These are phyloP conservation scores for Addax nasomaculatus DNA, from an alignment of 2,113 vertebrate species.

Conservation along the genomic window DNA sequence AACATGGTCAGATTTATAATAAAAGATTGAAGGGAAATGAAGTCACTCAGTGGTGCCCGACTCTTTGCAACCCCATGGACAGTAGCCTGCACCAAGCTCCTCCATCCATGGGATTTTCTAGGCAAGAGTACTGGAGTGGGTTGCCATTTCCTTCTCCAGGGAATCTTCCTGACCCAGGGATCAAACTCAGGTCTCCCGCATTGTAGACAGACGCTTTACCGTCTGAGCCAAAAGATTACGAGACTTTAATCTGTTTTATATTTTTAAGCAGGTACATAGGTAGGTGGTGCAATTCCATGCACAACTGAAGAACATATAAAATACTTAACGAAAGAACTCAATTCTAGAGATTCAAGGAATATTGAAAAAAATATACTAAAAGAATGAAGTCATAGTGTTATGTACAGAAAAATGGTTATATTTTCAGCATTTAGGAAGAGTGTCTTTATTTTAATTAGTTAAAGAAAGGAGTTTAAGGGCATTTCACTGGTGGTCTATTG, in stretches of 20 bases:
- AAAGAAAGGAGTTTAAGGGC: not conserved
- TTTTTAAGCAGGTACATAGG: not conserved
- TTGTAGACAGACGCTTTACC: no score
- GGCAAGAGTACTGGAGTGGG: no score
- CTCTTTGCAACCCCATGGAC: no score
- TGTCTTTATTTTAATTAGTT: not conserved
- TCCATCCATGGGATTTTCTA: no score
- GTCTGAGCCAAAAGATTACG: not conserved
- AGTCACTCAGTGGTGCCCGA: no score
- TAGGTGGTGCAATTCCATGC: not conserved
- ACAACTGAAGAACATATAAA: not conserved
- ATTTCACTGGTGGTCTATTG: not conserved
- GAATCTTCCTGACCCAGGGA: no score
- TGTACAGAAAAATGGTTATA: not conserved
- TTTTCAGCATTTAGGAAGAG: not conserved
- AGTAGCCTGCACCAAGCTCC: no score
- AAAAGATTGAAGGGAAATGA: not conserved
- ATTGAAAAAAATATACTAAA: not conserved
- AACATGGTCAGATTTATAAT: not conserved
- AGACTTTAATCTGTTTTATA: not conserved
- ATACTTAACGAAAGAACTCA: not conserved
- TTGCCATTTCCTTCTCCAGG: no score
- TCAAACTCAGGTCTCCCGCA: no score
- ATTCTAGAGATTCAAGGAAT: not conserved
- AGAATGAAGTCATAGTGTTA: not conserved